Base-by-base conservation (phyloP, 1,140 invertebrate species). In the Pseudachorutes palmiensis region DNA sequence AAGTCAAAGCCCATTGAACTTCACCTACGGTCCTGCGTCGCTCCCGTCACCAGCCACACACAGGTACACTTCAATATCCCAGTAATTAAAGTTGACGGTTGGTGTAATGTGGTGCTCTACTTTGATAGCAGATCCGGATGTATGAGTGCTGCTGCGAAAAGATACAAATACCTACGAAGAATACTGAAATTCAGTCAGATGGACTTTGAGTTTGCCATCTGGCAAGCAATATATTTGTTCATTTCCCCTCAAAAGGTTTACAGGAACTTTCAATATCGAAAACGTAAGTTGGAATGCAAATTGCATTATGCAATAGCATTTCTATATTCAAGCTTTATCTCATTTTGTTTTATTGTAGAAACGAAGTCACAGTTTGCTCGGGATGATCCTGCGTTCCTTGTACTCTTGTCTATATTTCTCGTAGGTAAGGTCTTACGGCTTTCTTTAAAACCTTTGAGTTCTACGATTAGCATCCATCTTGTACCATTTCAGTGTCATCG, bases 151-250 rank as follows among this genome's bases (percentile, higher is more conserved):
- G 87, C 91, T 58, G 89, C 90, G 2, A 97, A 97, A 81, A 84
- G 92, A 73, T 92, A 92, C 76, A 94, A 94, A 82, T 98, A 94
- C 79, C 79, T 98, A 41, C 81, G 92, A 73, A 84, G 94, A 75
- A 79, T 99, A 41, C 83, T 97, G 29, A 93, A 95, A 80, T 95
- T 94, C 76, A 85, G 92, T 76, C 96, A 98, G 81, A 99, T 99
- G 97, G 97, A 99, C 79, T 99, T 99, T 83, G 94, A 99, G 78
- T 99, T 96, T 84, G 97, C 96, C 1, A 82, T 91, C 14, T 99
- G 96, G 96, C 97, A 99, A 85, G 98, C 98, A 92, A 80, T 97
- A 0, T 97, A 97, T 80, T 81, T 99, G 61, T 94, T 99, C 79
- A 84, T 90, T 64, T 83, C 93, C 0, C 97, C 97, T 29, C 93